Evolutionary conservation across 2,113 vertebrate genomes (phyloP).

Genomic region (Tamias sibiricus): DNA sequence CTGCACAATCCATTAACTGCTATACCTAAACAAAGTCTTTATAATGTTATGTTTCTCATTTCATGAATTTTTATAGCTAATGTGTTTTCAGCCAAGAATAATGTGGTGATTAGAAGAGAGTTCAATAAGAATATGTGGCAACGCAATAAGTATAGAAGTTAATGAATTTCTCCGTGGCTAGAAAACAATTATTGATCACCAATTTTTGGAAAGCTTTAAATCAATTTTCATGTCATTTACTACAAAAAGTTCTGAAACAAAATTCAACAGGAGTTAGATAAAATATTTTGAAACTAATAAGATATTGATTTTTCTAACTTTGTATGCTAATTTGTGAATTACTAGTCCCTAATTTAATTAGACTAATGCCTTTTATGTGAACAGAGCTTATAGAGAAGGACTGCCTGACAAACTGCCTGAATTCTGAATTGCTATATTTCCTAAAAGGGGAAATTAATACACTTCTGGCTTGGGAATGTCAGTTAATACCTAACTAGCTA

Average conservation of each 20-base stretch:
- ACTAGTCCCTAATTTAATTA: constrained; percentile 85
- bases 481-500: not conserved
- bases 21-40: constrained; percentile 86
- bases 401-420: constrained; percentile 55
- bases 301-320: constrained; percentile 83
- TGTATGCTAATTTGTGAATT: constrained; percentile 83
- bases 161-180: constrained; percentile 84
- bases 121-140: constrained; percentile 80
- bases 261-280: constrained; percentile 81
- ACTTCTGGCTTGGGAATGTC: not conserved
- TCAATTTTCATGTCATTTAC: constrained; percentile 84
- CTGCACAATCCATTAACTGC: constrained; percentile 86
- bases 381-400: constrained; percentile 68
- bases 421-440: constrained; percentile 34
- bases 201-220: constrained; percentile 83
- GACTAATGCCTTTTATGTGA: constrained; percentile 72
- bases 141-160: constrained; percentile 81
- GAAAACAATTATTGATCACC: constrained; percentile 86
- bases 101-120: constrained; percentile 84
- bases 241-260: constrained; percentile 81
- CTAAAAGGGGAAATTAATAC: constrained; percentile 7
- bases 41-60: constrained; percentile 85
- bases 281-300: constrained; percentile 86
- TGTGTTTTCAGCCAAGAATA: constrained; percentile 87
- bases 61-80: constrained; percentile 88